A percentile compares a stretch with the other conserved stretches of the same genome.
phyloP scores from a whole-genome alignment of 2,888 invertebrate species.

The Chrysomela aeneicollis region DNA sequence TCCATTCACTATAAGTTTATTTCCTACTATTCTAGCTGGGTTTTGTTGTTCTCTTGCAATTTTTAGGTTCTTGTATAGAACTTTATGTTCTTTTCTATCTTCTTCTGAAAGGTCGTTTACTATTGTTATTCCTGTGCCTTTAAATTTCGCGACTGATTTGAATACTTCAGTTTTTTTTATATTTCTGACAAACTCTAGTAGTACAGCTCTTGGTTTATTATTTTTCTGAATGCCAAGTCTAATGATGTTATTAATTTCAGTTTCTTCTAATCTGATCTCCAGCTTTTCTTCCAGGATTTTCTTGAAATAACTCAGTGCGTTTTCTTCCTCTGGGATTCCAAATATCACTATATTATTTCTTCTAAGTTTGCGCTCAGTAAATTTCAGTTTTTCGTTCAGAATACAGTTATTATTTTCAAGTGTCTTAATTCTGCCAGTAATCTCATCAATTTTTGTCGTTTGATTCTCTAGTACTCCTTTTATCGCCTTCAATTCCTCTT shows the following conservation, averaged over 20 bases:
- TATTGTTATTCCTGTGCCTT: conserved; percentile 11
- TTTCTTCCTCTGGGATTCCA: conserved; percentile 7
- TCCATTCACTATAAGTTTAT: not conserved
- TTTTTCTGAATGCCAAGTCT: conserved; percentile 2
- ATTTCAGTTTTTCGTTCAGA: not conserved
- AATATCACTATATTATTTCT: too few species aligned
- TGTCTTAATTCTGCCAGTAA: not conserved
- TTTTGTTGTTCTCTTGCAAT: conserved; percentile 4
- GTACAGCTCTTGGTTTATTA: conserved; percentile 7
- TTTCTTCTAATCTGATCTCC: conserved; percentile 6
- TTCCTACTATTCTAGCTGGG: not conserved
- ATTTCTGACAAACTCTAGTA: conserved; percentile 9
- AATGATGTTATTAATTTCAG: conserved; percentile 10
- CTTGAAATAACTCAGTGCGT: conserved; percentile 3
- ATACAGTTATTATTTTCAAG: not conserved
- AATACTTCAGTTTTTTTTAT: conserved; percentile 11
- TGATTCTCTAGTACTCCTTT: conserved; percentile 20
- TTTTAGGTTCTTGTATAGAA: not conserved
- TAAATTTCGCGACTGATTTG: not conserved
- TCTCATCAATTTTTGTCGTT: conserved; percentile 1
- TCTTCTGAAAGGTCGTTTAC: not conserved
- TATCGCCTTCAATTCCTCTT: conserved; percentile 21
- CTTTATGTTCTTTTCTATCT: conserved; percentile 3
- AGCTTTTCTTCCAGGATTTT: not conserved
- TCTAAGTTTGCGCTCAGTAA: too few species aligned